Percentiles rank a stretch among this genome's conserved stretches.
These are phyloP conservation scores for Nemotelus pantherinus DNA, from an alignment of 2,888 invertebrate genomes.

Conservation along the genomic window DNA sequence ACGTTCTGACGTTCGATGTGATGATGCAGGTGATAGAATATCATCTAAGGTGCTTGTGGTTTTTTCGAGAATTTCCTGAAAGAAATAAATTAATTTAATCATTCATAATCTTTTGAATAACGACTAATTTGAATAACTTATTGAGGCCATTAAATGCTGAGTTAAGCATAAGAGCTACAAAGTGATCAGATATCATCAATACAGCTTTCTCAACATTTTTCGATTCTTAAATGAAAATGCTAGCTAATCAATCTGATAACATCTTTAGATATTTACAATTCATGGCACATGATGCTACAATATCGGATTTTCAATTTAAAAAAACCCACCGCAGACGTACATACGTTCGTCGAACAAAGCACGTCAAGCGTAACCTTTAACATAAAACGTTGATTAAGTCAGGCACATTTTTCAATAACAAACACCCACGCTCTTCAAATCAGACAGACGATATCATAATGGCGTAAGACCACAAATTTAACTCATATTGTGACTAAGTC, in stretches of 20 bases:
- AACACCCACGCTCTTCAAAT: constrained; percentile 37
- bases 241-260: too few species aligned
- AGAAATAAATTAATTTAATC: constrained; percentile 30
- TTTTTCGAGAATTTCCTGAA: constrained; percentile 67
- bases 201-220: too few species aligned
- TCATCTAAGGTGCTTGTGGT: constrained; percentile 70
- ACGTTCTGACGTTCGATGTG: constrained; percentile 60
- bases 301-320: constrained; percentile 8
- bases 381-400: constrained; percentile 37
- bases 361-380: constrained; percentile 41
- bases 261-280: too few species aligned
- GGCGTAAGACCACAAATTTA: constrained; percentile 36
- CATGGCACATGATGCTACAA: background rate
- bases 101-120: too few species aligned
- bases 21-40: constrained; percentile 67
- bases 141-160: too few species aligned
- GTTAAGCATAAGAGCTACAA: too few species aligned
- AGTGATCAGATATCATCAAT: too few species aligned
- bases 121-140: too few species aligned
- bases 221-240: too few species aligned
- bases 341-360: background rate
- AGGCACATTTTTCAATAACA: constrained; percentile 32
- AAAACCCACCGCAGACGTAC: constrained; percentile 3
- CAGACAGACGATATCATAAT: constrained; percentile 36
- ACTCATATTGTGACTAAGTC: constrained; percentile 36